A percentile compares a stretch with the other conserved stretches of the same genome.
phyloP scores from a whole-genome alignment of 2,113 vertebrate species.

The Motacilla tschutschensis region DNA sequence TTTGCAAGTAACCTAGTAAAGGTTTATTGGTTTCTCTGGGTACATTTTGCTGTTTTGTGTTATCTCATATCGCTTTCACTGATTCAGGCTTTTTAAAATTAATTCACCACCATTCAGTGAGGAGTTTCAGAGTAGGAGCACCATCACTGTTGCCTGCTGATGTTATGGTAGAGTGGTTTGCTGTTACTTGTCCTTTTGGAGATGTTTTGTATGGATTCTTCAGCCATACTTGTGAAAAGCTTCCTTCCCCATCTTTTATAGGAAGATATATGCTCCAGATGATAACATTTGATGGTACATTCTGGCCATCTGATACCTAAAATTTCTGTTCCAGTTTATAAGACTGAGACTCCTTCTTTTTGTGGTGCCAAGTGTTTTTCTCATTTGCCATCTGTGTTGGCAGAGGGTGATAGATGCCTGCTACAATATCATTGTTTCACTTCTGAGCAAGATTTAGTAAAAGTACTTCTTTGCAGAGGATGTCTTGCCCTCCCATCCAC shows the following conservation, averaged over 20 bases:
- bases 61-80: background rate
- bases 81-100: background rate
- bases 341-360: background rate
- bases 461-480: background rate
- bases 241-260: background rate
- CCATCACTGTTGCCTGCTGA: background rate
- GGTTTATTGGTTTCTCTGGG: background rate
- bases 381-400: background rate
- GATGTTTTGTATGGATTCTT: background rate
- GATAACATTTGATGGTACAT: background rate
- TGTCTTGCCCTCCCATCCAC: background rate
- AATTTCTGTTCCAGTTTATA: background rate
- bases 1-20: background rate
- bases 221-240: background rate
- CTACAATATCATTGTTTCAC: background rate
- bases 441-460: background rate
- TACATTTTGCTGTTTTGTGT: background rate
- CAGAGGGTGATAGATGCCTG: background rate
- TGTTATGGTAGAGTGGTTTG: background rate
- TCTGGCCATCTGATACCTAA: background rate
- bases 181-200: background rate
- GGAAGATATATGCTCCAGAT: accelerated
- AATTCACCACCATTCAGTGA: background rate
- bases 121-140: background rate
- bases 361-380: background rate